These are phyloP conservation scores for Phrixothrix hirtus DNA, from an alignment of 2,888 invertebrate species.

Conservation along the genomic window DNA sequence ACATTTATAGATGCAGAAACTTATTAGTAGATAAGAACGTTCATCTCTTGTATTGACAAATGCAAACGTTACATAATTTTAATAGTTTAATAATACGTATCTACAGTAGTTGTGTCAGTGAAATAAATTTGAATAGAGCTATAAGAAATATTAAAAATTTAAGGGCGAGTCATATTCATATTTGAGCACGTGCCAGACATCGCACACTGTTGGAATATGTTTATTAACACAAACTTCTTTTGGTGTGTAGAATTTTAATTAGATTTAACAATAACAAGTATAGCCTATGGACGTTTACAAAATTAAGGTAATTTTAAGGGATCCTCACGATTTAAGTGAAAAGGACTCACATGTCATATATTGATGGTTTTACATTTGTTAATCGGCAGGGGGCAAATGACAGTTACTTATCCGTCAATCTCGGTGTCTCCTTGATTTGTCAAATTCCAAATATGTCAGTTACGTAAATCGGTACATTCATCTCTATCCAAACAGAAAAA, in stretches of 20 bases:
- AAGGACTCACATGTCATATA: slow-evolving; percentile 28
- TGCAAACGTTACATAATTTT: too few relatives aligned
- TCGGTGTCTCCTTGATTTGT: slow-evolving; percentile 38
- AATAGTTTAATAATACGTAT: not conserved
- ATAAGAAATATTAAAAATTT: slow-evolving; percentile 35
- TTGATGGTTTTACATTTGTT: slow-evolving; percentile 36
- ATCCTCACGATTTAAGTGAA: slow-evolving; percentile 5
- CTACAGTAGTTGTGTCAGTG: slow-evolving; percentile 2
- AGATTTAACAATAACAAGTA: slow-evolving; percentile 6
- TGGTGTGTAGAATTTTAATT: slow-evolving; percentile 33
- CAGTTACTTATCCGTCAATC: slow-evolving; percentile 41
- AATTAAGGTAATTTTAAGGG: slow-evolving; percentile 10
- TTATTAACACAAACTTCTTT: slow-evolving; percentile 30
- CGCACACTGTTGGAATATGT: slow-evolving; percentile 48
- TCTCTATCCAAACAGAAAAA: slow-evolving; percentile 28
- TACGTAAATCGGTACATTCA: slow-evolving; percentile 36
- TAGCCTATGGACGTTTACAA: slow-evolving; percentile 1
- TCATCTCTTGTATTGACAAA: too few relatives aligned
- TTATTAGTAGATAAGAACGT: too few relatives aligned
- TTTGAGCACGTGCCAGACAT: slow-evolving; percentile 51
- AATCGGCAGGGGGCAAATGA: slow-evolving; percentile 37
- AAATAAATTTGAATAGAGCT: slow-evolving; percentile 9
- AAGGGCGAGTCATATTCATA: slow-evolving; percentile 44
- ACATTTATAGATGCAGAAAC: too few relatives aligned
- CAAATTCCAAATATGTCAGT: slow-evolving; percentile 39